A percentile compares a stretch with the other conserved stretches of the same genome.
Conservation (phyloP, 2,888 invertebrate genomes). For the Rotaria sp. region DNA sequence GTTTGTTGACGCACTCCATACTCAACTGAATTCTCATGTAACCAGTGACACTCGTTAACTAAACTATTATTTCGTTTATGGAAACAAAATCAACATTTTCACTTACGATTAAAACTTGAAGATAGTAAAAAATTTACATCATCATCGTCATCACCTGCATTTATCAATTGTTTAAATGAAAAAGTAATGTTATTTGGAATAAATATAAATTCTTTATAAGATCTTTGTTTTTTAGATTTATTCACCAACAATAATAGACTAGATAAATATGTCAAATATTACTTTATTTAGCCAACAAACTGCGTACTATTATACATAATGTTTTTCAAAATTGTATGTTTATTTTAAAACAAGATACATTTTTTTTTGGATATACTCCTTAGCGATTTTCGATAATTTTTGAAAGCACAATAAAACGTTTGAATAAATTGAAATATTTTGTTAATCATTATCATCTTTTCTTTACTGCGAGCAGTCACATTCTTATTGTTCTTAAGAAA, state of each 20-base stretch:
- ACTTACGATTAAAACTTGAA: background rate
- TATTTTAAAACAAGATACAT: too few species aligned
- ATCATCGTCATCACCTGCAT: background rate
- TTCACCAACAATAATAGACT: background rate
- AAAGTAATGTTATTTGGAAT: background rate
- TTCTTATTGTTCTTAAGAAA: too few species aligned
- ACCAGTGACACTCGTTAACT: too few species aligned
- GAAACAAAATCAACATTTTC: conserved; percentile 21
- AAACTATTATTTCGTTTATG: conserved; percentile 3
- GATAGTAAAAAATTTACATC: background rate
- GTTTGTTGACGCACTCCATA: too few species aligned
- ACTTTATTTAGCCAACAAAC: background rate
- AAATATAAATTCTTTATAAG: too few species aligned
- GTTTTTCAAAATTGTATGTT: background rate
- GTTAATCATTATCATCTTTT: background rate
- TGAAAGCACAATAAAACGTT: background rate
- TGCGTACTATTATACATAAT: background rate
- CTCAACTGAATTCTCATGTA: background rate
- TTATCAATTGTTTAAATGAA: background rate
- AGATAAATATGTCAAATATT: background rate
- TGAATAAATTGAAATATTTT: background rate
- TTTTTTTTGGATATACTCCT: too few species aligned
- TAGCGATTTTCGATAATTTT: background rate
- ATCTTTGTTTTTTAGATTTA: background rate
- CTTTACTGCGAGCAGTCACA: too few species aligned